Evolutionary conservation across 1,140 invertebrate genomes (phyloP).

Genomic region (Euwallacea fornicatus): DNA sequence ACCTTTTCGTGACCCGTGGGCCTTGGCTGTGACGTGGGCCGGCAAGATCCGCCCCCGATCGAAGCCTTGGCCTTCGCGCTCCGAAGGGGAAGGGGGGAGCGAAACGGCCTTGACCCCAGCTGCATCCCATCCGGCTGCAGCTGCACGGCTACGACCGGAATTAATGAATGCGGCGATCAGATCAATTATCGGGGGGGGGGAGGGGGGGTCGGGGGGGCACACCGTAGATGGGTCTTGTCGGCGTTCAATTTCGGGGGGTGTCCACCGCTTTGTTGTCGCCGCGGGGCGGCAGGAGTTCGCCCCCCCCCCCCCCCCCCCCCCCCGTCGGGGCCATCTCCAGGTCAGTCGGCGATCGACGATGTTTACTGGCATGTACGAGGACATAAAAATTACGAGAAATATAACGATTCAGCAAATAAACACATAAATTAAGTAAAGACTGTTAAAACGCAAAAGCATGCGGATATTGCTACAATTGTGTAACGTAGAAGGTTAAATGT

Average conservation of each 20-base stretch:
- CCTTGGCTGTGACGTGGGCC: slow-evolving; percentile 34
- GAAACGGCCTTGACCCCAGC: slow-evolving; percentile 31
- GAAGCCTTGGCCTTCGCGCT: slow-evolving; percentile 16
- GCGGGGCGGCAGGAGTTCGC: no score
- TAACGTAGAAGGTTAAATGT: slow-evolving; percentile 18
- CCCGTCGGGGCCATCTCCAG: no score
- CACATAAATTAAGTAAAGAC: slow-evolving; percentile 20
- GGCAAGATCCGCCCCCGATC: slow-evolving; percentile 20
- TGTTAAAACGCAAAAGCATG: slow-evolving; percentile 26
- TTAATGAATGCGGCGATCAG: background rate
- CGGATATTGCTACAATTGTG: slow-evolving; percentile 30
- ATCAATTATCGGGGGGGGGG: background rate
- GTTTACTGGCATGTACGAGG: background rate
- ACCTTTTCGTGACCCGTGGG: slow-evolving; percentile 30
- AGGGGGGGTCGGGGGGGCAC: background rate
- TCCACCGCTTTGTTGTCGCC: no score
- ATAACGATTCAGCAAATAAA: slow-evolving; percentile 22
- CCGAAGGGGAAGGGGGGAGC: background rate
- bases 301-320: no score
- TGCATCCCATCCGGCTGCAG: slow-evolving; percentile 35
- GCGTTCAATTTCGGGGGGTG: no score
- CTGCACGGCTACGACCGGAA: slow-evolving; percentile 21
- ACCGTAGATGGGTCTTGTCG: no score
- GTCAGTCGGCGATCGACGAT: no score
- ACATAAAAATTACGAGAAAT: slow-evolving; percentile 7